Conservation (phyloP, 2,797 vertebrate species). For the Acridotheres tristis region DNA sequence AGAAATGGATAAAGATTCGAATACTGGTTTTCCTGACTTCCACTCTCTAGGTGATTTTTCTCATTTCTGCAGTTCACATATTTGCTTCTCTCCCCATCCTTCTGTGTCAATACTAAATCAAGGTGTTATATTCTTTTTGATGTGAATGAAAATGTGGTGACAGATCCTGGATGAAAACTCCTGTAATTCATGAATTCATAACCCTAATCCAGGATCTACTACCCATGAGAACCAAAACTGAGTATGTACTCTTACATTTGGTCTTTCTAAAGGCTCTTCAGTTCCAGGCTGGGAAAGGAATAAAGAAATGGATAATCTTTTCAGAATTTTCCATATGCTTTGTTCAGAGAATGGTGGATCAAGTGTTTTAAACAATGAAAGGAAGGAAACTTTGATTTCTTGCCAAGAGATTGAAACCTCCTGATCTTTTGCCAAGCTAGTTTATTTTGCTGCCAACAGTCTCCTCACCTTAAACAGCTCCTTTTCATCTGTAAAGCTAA, state of each 20-base stretch:
- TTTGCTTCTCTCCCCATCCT: not conserved
- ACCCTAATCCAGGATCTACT: not conserved
- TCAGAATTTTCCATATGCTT: constrained; percentile 1
- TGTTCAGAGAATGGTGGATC: not conserved
- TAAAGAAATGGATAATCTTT: constrained; percentile 2
- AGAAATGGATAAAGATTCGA: not conserved
- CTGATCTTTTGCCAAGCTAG: not conserved
- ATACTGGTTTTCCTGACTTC: not conserved
- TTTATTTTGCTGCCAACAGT: constrained; percentile 35
- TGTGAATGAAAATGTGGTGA: not conserved
- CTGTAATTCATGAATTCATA: not conserved
- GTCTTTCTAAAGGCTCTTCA: not conserved
- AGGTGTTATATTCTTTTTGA: not conserved
- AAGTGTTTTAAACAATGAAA: constrained; percentile 41
- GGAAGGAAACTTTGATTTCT: constrained; percentile 54
- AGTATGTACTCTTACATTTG: not conserved
- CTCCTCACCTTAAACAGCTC: constrained; percentile 14
- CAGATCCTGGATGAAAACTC: not conserved
- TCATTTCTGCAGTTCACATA: not conserved
- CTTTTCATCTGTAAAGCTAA: not conserved
- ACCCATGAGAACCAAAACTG: not conserved
- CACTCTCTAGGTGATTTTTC: not conserved
- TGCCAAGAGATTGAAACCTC: constrained; percentile 35
- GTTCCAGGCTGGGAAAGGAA: not conserved
- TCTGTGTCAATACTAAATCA: not conserved